phyloP scores from a whole-genome alignment of 2,797 vertebrate genomes.

The Pelodytes ibericus region DNA sequence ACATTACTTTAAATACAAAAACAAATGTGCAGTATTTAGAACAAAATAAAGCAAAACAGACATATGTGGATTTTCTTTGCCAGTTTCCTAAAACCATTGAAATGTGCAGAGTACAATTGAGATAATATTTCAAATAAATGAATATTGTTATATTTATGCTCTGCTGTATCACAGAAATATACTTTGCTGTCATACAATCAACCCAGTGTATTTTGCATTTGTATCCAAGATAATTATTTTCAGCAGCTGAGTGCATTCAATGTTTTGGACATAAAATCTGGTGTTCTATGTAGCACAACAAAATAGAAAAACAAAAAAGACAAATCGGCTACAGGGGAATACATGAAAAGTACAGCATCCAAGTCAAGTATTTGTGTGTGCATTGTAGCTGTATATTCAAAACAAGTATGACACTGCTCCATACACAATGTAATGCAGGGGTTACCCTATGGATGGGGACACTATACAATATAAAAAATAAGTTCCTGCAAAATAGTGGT shows the following conservation, averaged over 20 bases:
- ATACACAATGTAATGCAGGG: too few species aligned
- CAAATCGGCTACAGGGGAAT: conserved; percentile 21
- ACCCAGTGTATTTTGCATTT: conserved; percentile 30
- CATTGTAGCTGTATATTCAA: too few species aligned
- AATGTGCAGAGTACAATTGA: conserved; percentile 12
- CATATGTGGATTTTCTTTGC: conserved; percentile 25
- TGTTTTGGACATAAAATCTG: conserved; percentile 39
- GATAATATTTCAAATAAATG: conserved; percentile 43
- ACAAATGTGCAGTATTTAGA: conserved; percentile 34
- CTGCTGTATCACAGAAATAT: conserved; percentile 23
- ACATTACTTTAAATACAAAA: conserved; percentile 38
- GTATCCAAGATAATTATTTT: conserved; percentile 32
- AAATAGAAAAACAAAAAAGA: conserved; percentile 37
- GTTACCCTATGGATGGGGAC: too few species aligned
- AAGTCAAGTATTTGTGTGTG: neutral
- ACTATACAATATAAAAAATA: too few species aligned
- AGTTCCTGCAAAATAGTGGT: too few species aligned
- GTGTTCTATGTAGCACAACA: conserved; percentile 34
- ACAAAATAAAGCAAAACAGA: conserved; percentile 26
- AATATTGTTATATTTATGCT: conserved; percentile 47
- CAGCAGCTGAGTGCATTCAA: conserved; percentile 34
- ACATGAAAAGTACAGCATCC: neutral
- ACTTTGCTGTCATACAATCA: conserved; percentile 30
- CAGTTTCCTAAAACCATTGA: conserved; percentile 30
- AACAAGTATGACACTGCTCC: too few species aligned